A percentile compares a stretch with the other conserved stretches of the same genome.
These are phyloP conservation scores for Pantherophis guttatus DNA, from an alignment of 2,113 vertebrate species.

Conservation along the genomic window DNA sequence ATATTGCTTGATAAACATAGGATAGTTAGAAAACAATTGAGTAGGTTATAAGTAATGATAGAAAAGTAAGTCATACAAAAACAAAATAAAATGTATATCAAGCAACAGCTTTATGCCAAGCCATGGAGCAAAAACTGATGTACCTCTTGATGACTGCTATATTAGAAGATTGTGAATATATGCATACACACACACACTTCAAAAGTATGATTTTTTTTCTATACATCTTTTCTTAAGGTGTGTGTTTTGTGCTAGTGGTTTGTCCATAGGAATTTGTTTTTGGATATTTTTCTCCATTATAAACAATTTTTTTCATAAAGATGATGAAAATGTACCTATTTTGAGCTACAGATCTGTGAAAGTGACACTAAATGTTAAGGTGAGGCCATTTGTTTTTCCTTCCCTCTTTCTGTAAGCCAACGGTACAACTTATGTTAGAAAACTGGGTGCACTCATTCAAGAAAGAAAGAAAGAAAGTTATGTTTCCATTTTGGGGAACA, in stretches of 20 bases:
- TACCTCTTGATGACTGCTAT: not conserved
- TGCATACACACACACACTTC: no score
- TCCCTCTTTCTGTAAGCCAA: not conserved
- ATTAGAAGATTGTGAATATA: no score
- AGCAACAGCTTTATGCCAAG: not conserved
- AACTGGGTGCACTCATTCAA: not conserved
- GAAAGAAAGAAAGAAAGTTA: no score
- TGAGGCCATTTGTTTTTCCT: not conserved
- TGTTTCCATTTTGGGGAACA: not conserved
- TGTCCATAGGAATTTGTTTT: not conserved
- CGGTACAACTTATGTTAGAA: not conserved
- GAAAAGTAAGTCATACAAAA: not conserved
- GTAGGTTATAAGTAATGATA: not conserved
- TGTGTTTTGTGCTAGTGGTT: not conserved
- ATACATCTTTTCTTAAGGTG: not conserved
- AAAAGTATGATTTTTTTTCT: not conserved
- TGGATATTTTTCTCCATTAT: not conserved
- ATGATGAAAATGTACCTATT: not conserved
- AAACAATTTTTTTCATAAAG: not conserved
- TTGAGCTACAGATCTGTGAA: not conserved
- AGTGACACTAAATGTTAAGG: not conserved
- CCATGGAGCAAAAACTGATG: not conserved
- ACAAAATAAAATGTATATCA: not conserved
- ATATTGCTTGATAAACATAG: not conserved
- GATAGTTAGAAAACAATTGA: not conserved